These are phyloP conservation scores for Emydura subglobosa DNA, from an alignment of 2,113 vertebrate genomes.

Conservation along the genomic window DNA sequence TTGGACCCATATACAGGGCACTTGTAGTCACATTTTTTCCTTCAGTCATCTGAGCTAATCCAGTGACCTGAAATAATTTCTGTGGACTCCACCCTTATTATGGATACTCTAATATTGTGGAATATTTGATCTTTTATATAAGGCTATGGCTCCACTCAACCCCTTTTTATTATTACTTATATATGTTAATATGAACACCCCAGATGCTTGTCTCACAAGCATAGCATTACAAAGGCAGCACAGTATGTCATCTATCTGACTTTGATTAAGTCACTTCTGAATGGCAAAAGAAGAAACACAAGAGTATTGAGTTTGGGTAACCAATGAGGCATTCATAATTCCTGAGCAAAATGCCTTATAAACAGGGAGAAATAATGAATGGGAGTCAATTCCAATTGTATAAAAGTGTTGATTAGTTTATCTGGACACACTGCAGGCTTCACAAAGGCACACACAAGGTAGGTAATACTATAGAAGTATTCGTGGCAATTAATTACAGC, in stretches of 20 bases:
- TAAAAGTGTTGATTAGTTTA: conserved; percentile 3
- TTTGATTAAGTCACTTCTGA: conserved; percentile 42
- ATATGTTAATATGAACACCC: conserved; percentile 43
- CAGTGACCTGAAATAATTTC: conserved; percentile 49
- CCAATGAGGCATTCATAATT: neutral
- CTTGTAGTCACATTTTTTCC: conserved; percentile 40
- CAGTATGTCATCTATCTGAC: conserved; percentile 48
- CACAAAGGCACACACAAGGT: neutral
- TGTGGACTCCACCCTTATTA: conserved; percentile 23
- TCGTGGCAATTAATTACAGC: conserved; percentile 36
- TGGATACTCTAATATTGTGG: conserved; percentile 21
- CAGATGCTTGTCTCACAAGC: conserved; percentile 56
- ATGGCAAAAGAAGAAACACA: conserved; percentile 37
- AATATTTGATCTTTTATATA: conserved; percentile 49
- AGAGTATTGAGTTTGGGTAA: conserved; percentile 33
- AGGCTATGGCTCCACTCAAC: conserved; percentile 10
- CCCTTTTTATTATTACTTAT: conserved; percentile 42
- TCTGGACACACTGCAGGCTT: neutral
- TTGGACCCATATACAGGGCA: conserved; percentile 28
- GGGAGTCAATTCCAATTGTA: conserved; percentile 20
- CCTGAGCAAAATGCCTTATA: neutral
- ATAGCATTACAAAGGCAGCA: conserved; percentile 29
- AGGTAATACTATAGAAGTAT: neutral
- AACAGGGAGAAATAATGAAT: neutral
- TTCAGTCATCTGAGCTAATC: conserved; percentile 53